Percentiles rank a stretch among this genome's conserved stretches.
Evolutionary conservation across 2,113 vertebrate genomes (phyloP).

Genomic region (Maylandia zebra): DNA sequence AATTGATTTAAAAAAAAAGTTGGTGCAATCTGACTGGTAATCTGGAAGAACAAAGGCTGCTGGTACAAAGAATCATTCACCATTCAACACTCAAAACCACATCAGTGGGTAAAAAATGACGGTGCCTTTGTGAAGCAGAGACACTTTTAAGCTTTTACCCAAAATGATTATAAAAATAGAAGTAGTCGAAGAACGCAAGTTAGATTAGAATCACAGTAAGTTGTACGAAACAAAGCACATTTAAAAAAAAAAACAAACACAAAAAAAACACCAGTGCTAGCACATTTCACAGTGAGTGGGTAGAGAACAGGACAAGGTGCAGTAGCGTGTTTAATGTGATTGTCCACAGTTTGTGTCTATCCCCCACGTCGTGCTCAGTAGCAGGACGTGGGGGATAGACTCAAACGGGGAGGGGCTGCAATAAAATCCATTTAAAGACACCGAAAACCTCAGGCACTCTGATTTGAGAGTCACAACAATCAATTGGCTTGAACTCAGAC

Average conservation of each 20-base stretch:
- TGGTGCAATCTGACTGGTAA: neutral
- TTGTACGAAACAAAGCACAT: slow-evolving; percentile 1
- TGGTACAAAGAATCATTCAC: neutral
- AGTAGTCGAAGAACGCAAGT: neutral
- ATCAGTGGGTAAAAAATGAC: neutral
- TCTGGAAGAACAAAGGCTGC: neutral
- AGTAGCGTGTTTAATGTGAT: slow-evolving; percentile 47
- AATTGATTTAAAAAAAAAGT: neutral
- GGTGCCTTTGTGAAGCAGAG: neutral
- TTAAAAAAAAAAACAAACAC: neutral
- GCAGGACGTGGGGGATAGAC: neutral
- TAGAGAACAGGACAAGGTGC: slow-evolving; percentile 22
- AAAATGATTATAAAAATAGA: slow-evolving; percentile 9
- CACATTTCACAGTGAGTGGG: slow-evolving; percentile 42
- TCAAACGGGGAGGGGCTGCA: slow-evolving; percentile 2
- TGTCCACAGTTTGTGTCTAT: slow-evolving; percentile 29
- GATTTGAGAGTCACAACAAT: neutral
- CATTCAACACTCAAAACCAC: neutral
- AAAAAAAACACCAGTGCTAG: neutral
- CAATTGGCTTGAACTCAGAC: neutral
- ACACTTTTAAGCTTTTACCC: neutral
- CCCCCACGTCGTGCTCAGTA: neutral
- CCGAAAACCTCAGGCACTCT: neutral
- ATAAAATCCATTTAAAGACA: slow-evolving; percentile 28
- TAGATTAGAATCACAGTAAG: slow-evolving; percentile 4